Evolutionary conservation across 2,797 vertebrate species (phyloP), one percentile per base, ranked within the genome.

Genomic region (Echeneis naucrates): DNA sequence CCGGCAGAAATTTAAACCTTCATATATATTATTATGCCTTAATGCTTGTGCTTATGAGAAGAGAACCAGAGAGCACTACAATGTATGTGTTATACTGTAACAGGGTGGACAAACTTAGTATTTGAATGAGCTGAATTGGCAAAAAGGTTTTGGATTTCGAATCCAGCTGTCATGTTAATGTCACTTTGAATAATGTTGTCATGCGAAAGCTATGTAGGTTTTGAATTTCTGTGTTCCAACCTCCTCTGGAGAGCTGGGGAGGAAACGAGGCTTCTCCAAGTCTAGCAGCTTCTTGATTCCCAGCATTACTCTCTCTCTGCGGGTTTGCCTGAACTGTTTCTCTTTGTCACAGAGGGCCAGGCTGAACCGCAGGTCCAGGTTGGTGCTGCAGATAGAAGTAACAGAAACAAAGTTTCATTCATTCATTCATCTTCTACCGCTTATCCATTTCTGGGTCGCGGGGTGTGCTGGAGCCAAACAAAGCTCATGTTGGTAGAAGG

Each of bases 301-400:
- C 26, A 95, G 93, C 92, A 96, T 95, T 74, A 97, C 95, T 55
- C 89, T 91, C 12, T 96, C 96, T n/a, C 94, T 93, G 16, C 98
- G 92, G 27, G 90, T 94, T 12, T 97, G 95, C 55, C 97, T 92
- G 87, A 96, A 99, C 21, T 76, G 60, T 82, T 98, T 98, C 90
- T 99, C 98, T 81, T 98, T 94, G 5, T 97, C 96, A 42, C 98
- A 99, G 44, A 99, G 87, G 2, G 96, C 95, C 93, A 97, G 95
- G 80, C 96, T 98, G 85, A 99, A 99, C 23, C 97, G 95, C 57
- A 99, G 92, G 80, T 99, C 98, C 0, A 95, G 93, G 0, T 95
- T 95, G 48, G 96, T 96, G 40, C 98, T 99, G 68, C 12, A 55
- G 64, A 76, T 5, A 69, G 10, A 78, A 56, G 69, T 2, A 1